Evolutionary conservation across 2,113 vertebrate species (phyloP).

Genomic region (Bubo blakistoni): DNA sequence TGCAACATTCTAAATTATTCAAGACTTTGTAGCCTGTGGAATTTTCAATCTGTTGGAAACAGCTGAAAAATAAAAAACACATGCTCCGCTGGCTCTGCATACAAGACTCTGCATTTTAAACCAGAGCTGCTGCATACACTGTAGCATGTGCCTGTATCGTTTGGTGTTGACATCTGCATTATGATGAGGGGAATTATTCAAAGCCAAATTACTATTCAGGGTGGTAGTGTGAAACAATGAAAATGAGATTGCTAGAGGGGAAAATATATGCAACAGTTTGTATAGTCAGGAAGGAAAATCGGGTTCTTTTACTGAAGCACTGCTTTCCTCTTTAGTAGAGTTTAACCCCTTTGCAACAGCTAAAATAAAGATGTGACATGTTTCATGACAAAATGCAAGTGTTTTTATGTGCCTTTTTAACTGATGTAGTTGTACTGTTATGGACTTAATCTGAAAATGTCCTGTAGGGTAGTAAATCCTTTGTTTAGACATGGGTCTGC

Average conservation of each 20-base stretch:
- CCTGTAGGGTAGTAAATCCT: background rate
- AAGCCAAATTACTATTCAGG: conserved; percentile 48
- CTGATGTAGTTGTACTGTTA: background rate
- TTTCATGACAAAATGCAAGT: background rate
- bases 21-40: background rate
- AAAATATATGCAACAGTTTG: conserved; percentile 45
- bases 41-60: conserved; percentile 45
- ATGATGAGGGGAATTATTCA: conserved; percentile 43
- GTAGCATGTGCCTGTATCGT: background rate
- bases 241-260: conserved; percentile 44
- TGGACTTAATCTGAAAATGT: background rate
- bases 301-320: background rate
- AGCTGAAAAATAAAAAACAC: conserved; percentile 25
- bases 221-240: conserved; percentile 16
- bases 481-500: background rate
- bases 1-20: conserved; percentile 31
- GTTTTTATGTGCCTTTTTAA: background rate
- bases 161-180: conserved; percentile 52
- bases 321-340: background rate
- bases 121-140: conserved; percentile 1
- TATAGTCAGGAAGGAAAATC: background rate
- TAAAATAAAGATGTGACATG: background rate
- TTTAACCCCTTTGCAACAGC: conserved; percentile 2
- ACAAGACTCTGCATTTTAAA: conserved; percentile 23
- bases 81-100: background rate